phyloP scores from a whole-genome alignment of 2,113 vertebrate species.

The Rhadina sibilatrix region DNA sequence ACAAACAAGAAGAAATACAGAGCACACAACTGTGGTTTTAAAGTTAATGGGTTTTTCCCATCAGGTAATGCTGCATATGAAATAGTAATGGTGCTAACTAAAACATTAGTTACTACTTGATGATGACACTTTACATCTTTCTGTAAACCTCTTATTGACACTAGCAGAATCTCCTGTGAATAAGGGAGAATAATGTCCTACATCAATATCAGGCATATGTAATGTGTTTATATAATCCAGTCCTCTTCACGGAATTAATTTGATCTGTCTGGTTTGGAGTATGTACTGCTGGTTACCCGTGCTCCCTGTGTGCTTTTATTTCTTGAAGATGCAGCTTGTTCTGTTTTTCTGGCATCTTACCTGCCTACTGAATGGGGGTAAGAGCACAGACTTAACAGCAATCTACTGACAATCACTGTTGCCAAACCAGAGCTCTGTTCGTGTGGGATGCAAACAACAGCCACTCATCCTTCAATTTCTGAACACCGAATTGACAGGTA shows the following conservation, averaged over 20 bases:
- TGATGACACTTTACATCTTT: conserved; percentile 1
- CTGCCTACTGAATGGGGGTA: background rate
- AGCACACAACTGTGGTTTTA: background rate
- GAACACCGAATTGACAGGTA: background rate
- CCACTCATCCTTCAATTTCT: background rate
- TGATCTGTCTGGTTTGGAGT: background rate
- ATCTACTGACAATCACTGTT: background rate
- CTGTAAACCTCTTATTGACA: conserved; percentile 30
- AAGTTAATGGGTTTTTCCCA: conserved; percentile 4
- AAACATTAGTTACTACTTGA: conserved; percentile 37
- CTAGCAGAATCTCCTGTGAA: conserved; percentile 11
- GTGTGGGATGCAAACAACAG: background rate
- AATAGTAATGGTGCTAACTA: conserved; percentile 50
- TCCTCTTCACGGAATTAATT: background rate
- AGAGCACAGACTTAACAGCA: background rate
- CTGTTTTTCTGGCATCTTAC: background rate
- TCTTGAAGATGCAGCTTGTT: background rate
- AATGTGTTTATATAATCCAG: conserved; percentile 24
- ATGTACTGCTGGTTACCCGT: background rate
- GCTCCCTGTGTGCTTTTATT: background rate
- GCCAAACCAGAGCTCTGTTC: background rate
- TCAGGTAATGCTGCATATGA: conserved; percentile 17
- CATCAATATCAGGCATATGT: background rate
- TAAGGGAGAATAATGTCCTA: background rate
- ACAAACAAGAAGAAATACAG: conserved; percentile 31